Conservation (phyloP, 37 sponge, comb jelly and placozoan species). For the Tethya wilhelma region DNA sequence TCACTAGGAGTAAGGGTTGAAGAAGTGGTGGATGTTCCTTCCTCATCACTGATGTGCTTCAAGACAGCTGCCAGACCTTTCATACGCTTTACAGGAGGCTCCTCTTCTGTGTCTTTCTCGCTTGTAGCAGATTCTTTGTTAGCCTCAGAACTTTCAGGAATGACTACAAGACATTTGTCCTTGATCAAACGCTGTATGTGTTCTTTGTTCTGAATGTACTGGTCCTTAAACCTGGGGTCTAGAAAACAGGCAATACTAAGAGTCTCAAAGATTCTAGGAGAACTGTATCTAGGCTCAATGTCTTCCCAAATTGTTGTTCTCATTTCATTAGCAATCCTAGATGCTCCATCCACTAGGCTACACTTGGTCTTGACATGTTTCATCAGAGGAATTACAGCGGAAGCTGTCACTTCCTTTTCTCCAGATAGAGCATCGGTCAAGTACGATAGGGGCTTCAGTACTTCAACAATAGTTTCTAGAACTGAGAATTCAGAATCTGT, state of each 20-base stretch:
- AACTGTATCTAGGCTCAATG: slow-evolving; percentile 10
- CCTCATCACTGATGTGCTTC: slow-evolving; percentile 14
- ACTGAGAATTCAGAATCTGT: slow-evolving; percentile 40
- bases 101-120: background rate
- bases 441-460: slow-evolving; percentile 37
- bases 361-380: slow-evolving; percentile 24
- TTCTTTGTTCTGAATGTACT: slow-evolving; percentile 35
- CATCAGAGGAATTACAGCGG: slow-evolving; percentile 20
- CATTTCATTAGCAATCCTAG: slow-evolving; percentile 4
- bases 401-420: slow-evolving; percentile 47
- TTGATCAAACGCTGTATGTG: slow-evolving; percentile 10
- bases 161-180: slow-evolving; percentile 1
- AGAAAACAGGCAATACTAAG: slow-evolving; percentile 23
- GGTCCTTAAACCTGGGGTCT: slow-evolving; percentile 49
- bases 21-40: background rate
- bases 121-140: background rate
- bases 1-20: background rate
- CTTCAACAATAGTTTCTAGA: slow-evolving; percentile 32
- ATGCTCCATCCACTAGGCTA: background rate
- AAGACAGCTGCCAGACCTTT: slow-evolving; percentile 48
- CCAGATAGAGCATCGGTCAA: slow-evolving; percentile 51
- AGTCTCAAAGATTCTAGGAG: background rate
- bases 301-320: slow-evolving; percentile 8
- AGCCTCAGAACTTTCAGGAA: background rate
- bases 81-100: slow-evolving; percentile 16